Percentiles rank a stretch among this genome's conserved stretches.
Evolutionary conservation across 2,888 invertebrate species (phyloP).

Genomic region (Leptopilina drosophilae): DNA sequence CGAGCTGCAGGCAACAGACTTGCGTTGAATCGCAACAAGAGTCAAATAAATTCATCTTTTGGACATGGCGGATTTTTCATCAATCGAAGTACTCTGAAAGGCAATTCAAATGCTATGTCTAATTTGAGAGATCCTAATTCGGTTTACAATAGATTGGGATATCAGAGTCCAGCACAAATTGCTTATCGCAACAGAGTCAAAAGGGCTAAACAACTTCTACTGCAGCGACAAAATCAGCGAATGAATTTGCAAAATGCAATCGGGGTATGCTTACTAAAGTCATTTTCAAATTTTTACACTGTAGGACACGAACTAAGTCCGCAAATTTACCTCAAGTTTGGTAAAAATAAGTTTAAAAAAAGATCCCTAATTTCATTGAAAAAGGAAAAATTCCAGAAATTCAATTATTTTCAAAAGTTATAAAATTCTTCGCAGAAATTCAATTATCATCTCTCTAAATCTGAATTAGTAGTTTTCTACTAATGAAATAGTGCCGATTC

Average conservation of each 20-base stretch:
- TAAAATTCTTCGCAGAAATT: no score
- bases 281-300: no score
- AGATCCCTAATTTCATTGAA: no score
- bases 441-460: no score
- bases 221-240: conserved; percentile 71
- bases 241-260: conserved; percentile 67
- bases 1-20: conserved; percentile 59
- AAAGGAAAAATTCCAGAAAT: no score
- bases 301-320: no score
- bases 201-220: conserved; percentile 70
- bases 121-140: conserved; percentile 73
- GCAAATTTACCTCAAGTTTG: no score
- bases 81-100: conserved; percentile 63
- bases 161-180: conserved; percentile 73
- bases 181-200: conserved; percentile 74
- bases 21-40: conserved; percentile 69
- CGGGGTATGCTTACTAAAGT: conserved; percentile 61
- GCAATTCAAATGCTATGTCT: conserved; percentile 71
- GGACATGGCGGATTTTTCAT: conserved; percentile 64
- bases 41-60: conserved; percentile 67
- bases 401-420: no score
- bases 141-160: conserved; percentile 73
- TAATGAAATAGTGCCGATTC: no score
- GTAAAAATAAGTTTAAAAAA: no score
- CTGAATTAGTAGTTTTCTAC: no score